These are phyloP conservation scores for Acanthopagrus latus DNA, from an alignment of 2,797 vertebrate genomes.

Conservation along the genomic window DNA sequence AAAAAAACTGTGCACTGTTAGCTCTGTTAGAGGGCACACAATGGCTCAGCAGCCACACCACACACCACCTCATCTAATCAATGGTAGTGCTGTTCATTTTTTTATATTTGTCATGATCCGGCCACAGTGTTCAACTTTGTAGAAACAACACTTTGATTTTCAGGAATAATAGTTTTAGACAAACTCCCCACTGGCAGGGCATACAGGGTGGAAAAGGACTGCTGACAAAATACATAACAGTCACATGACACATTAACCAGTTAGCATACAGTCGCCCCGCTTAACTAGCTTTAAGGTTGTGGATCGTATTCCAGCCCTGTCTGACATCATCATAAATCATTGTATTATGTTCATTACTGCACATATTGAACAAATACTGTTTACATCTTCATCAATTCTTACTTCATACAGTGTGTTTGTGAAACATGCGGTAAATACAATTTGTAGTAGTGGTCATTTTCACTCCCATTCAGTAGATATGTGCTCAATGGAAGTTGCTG, in stretches of 20 bases:
- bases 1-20: constrained; percentile 29
- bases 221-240: background rate
- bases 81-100: background rate
- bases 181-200: background rate
- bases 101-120: background rate
- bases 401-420: too few species aligned
- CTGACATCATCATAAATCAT: background rate
- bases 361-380: too few species aligned
- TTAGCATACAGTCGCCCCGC: background rate
- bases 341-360: background rate
- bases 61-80: constrained; percentile 8
- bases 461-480: too few species aligned
- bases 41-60: constrained; percentile 6
- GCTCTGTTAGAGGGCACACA: constrained; percentile 1
- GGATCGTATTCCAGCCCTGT: background rate
- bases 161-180: constrained; percentile 12
- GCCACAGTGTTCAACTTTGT: background rate
- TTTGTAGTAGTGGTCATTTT: too few species aligned
- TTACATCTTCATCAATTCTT: too few species aligned
- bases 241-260: background rate
- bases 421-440: too few species aligned
- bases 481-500: too few species aligned
- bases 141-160: background rate
- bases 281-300: background rate
- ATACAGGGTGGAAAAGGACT: background rate